Evolutionary conservation across 2,888 invertebrate species (phyloP).

Genomic region (Miltochrista miniata): DNA sequence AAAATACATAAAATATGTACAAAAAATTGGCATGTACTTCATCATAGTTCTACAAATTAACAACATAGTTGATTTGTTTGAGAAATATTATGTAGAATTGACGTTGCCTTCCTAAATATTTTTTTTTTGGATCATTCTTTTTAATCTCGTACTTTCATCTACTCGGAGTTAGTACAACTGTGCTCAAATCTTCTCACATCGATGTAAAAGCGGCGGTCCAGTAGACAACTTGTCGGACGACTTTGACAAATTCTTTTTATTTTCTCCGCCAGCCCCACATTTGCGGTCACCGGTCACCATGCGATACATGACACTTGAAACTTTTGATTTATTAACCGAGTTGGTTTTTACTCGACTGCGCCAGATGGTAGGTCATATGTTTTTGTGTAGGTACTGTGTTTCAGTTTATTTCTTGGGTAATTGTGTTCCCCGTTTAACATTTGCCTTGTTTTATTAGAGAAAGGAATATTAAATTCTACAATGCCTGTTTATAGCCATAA

Average conservation of each 20-base stretch:
- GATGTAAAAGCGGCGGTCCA: slow-evolving; percentile 43
- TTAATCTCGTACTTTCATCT: not conserved
- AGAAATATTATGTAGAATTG: too few species aligned
- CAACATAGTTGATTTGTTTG: too few species aligned
- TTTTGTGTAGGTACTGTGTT: not conserved
- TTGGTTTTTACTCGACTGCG: slow-evolving; percentile 3
- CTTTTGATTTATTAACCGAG: slow-evolving; percentile 28
- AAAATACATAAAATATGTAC: too few species aligned
- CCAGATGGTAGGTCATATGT: not conserved
- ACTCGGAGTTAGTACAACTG: not conserved
- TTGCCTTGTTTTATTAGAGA: too few species aligned
- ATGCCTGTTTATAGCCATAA: too few species aligned
- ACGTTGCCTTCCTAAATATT: too few species aligned
- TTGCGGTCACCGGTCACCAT: slow-evolving; percentile 55
- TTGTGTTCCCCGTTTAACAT: too few species aligned
- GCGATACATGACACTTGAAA: slow-evolving; percentile 47
- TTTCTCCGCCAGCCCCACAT: slow-evolving; percentile 45
- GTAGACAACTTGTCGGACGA: slow-evolving; percentile 51
- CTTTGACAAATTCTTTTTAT: slow-evolving; percentile 77
- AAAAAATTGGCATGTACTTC: too few species aligned
- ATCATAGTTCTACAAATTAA: too few species aligned
- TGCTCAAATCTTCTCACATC: slow-evolving; percentile 14
- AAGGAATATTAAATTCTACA: too few species aligned
- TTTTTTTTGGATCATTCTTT: too few species aligned
- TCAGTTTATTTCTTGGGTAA: too few species aligned